Base-by-base conservation (phyloP, 2,888 invertebrate species). In the Patella depressa region DNA sequence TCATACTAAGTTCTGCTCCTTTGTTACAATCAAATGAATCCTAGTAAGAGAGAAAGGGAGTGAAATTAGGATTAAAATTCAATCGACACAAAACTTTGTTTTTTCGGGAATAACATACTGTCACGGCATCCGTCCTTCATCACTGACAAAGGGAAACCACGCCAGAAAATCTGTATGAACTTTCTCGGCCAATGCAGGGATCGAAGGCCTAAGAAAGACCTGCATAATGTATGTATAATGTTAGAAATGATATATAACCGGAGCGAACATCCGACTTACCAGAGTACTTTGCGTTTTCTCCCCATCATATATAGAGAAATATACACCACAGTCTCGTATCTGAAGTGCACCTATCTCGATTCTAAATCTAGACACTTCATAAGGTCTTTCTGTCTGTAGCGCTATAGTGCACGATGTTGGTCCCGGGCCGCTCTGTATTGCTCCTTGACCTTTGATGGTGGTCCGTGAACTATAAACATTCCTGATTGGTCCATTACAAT, bases 231-330 rank as follows among this genome's bases (percentile, higher is more conserved):
- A 24, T 24, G 24, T 24, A 24, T 24, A 24, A 24, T 24, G 24
- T 34, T 34, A 2, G 34, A 34, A 19, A 7, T 29, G 11, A 70
- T n/a, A n/a, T 19, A 9, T 9, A 75, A n/a, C 2, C 11, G 53
- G 53, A 55, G 19, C 53, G 2, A 29, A 5, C n/a, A 72, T 55
- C 12, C 15, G 19, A 75, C 74, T 75, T 74, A 78, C 78, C 54
- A 78, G 19, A 24, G n/a, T 15, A n/a, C 9, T n/a, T 65, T 53
- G 53, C 1, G 72, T 65, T 14, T 71, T 53, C 12, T 57, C 72
- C 3, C 78, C 75, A 15, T 78, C 78, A 57, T 75, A 78, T 34
- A 78, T 78, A 19, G 74, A 53, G 4, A 78, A 75, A 12, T 53
- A 34, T 15, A 78, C 78, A 72, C 34, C 71, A 59, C 75, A 59